Evolutionary conservation across 2,888 invertebrate species (phyloP), one percentile per base, ranked within the genome.

Genomic region (Nipponacmea schrenckii): DNA sequence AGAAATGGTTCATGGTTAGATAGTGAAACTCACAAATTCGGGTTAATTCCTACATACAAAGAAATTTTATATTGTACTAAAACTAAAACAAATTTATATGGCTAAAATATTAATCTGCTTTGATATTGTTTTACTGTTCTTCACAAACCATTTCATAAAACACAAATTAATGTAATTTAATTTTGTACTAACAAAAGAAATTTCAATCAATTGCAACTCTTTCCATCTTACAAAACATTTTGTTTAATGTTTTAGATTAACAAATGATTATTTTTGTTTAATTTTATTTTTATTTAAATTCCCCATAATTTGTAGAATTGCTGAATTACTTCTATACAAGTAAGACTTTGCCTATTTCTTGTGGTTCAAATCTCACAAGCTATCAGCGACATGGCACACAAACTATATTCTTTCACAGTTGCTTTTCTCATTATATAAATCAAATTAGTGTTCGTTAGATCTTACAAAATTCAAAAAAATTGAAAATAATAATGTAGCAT

Each of bases 251-350:
- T 2, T 56, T 56, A 56, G 56, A 24, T 56, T 56, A 24, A 56
- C 20, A 56, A 24, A 24, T 56, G 56, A 56, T 56, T 56, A 24
- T 56, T 56, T 24, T 56, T 56, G 20, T 56, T 56, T 56, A 20
- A 62, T 67, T 45, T 69, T 68, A 50, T 64, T 68, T 79, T 77
- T 64, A 72, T 69, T 77, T 78, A 73, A 74, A 78, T 79, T 77
- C 81, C 83, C 79, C 81, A 79, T 80, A 77, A 80, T 73, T 72
- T 75, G 80, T 80, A 83, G 86, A 77, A 77, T 84, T 76, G 80
- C 84, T 78, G 86, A 86, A 75, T 85, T 83, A 81, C 68, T 83
- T 72, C 74, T 84, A 72, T 83, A 81, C 84, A 85, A 85, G 85
- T 85, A 86, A 84, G 84, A 73, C 12, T 63, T 73, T 68, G 64